A percentile compares a stretch with the other conserved stretches of the same genome.
These are phyloP conservation scores for Catamblyrhynchus diadema DNA, from an alignment of 2,797 vertebrate species.

Conservation along the genomic window DNA sequence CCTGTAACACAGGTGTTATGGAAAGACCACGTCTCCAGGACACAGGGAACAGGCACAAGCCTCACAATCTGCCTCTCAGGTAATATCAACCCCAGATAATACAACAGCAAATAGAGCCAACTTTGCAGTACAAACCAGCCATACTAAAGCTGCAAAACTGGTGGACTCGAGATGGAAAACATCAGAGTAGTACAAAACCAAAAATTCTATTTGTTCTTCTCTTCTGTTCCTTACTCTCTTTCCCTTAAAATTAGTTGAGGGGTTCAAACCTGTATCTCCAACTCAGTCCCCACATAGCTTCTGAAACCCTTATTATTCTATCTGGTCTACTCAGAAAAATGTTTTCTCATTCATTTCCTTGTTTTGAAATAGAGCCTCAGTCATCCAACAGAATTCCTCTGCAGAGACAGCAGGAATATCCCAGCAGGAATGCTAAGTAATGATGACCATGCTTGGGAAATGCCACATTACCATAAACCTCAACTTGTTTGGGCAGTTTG, in stretches of 20 bases:
- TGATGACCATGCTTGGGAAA: neutral
- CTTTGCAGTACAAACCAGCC: neutral
- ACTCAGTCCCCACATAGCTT: neutral
- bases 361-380: neutral
- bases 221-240: neutral
- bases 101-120: neutral
- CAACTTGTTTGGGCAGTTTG: neutral
- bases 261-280: neutral
- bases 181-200: neutral
- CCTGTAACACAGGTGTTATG: neutral
- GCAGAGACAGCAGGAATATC: neutral
- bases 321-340: neutral
- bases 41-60: neutral
- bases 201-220: neutral
- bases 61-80: neutral
- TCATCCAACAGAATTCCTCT: neutral
- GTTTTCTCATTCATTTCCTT: neutral
- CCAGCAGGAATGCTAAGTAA: neutral
- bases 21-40: neutral
- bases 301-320: neutral
- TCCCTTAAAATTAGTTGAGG: neutral
- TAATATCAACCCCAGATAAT: neutral
- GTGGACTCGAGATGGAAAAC: neutral
- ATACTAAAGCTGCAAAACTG: neutral
- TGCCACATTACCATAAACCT: neutral